Percentiles rank a stretch among this genome's conserved stretches.
phyloP scores from a whole-genome alignment of 2,888 invertebrate species.

The Drosophila hamatofila region DNA sequence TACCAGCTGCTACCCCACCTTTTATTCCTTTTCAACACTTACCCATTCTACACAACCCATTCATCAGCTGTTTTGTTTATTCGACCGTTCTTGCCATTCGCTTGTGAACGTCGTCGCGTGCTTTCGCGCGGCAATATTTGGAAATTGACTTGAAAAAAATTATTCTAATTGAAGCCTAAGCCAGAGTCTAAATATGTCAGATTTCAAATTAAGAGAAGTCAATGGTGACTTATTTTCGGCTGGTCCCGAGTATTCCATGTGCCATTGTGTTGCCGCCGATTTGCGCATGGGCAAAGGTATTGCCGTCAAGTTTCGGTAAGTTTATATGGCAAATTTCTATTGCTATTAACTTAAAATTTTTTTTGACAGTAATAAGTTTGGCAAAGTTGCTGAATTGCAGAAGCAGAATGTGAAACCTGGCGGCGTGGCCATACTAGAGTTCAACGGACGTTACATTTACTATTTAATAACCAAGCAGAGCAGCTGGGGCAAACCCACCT shows the following conservation, averaged over 20 bases:
- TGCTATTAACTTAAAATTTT: background rate
- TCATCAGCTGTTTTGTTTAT: slow-evolving; percentile 17
- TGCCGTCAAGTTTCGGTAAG: slow-evolving; percentile 85
- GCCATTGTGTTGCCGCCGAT: slow-evolving; percentile 87
- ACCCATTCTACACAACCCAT: slow-evolving; percentile 36
- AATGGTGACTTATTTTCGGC: slow-evolving; percentile 86
- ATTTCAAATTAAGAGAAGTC: slow-evolving; percentile 82
- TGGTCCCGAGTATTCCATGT: slow-evolving; percentile 85
- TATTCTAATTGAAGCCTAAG: slow-evolving; percentile 2
- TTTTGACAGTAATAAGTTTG: slow-evolving; percentile 78
- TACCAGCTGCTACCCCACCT: background rate
- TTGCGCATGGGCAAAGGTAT: slow-evolving; percentile 87
- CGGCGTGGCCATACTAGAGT: slow-evolving; percentile 86
- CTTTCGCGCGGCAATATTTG: slow-evolving; percentile 54
- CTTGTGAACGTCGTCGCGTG: slow-evolving; percentile 25
- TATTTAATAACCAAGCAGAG: slow-evolving; percentile 88
- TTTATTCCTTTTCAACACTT: slow-evolving; percentile 13
- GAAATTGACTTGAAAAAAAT: slow-evolving; percentile 22
- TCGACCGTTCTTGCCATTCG: slow-evolving; percentile 34
- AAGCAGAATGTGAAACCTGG: slow-evolving; percentile 83
- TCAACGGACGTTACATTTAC: slow-evolving; percentile 85
- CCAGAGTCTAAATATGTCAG: slow-evolving; percentile 40
- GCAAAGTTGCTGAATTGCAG: slow-evolving; percentile 70
- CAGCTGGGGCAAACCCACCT: slow-evolving; percentile 86
- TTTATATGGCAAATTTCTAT: background rate